phyloP scores from a whole-genome alignment of 2,888 invertebrate species.

The Tillus elongatus region DNA sequence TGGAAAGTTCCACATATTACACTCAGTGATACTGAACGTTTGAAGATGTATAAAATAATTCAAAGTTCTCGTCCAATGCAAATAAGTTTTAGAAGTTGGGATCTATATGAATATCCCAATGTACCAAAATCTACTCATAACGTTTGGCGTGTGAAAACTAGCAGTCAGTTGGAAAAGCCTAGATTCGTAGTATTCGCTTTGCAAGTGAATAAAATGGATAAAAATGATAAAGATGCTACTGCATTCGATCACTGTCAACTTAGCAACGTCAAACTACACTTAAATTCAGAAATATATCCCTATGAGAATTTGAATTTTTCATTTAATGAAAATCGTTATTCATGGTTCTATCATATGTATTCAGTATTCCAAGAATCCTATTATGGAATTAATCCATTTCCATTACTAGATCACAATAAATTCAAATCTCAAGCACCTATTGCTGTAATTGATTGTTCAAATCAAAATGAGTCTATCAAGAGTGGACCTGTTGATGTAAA shows the following conservation, averaged over 20 bases:
- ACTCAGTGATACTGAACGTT: conserved; percentile 18
- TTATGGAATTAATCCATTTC: conserved; percentile 33
- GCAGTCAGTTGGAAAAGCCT: conserved; percentile 31
- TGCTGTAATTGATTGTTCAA: conserved; percentile 25
- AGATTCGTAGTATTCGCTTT: conserved; percentile 33
- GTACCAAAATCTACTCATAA: conserved; percentile 29
- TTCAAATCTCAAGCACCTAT: conserved; percentile 25
- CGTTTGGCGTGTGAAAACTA: conserved; percentile 30
- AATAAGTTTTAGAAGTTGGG: conserved; percentile 32
- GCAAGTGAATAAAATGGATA: conserved; percentile 32
- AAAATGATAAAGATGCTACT: conserved; percentile 19
- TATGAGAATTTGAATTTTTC: conserved; percentile 30
- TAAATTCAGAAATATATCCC: conserved; percentile 33
- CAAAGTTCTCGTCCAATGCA: conserved; percentile 13
- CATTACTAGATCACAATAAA: conserved; percentile 13
- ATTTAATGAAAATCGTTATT: conserved; percentile 22
- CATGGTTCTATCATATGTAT: conserved; percentile 25
- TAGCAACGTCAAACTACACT: conserved; percentile 30
- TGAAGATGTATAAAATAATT: conserved; percentile 16
- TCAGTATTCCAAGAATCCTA: conserved; percentile 22
- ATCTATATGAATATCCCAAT: conserved; percentile 33
- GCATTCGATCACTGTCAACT: conserved; percentile 26
- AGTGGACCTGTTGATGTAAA: conserved; percentile 24
- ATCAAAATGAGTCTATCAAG: conserved; percentile 25
- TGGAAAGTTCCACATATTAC: conserved; percentile 22